Conservation (phyloP, 2,797 vertebrate species). For the Setipinna tenuifilis region DNA sequence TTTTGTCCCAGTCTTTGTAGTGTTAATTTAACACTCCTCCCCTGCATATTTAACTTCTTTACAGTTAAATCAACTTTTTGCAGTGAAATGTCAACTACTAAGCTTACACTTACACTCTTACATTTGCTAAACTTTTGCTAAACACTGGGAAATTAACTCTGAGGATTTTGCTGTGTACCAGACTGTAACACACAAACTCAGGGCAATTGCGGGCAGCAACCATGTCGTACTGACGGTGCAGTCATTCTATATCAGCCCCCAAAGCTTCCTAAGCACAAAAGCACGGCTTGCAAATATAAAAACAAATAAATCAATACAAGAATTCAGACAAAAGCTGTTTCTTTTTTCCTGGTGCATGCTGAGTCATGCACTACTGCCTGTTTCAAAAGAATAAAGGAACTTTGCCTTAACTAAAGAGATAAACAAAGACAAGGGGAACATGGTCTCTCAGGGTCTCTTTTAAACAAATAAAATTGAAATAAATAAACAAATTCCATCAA, state of each 20-base stretch:
- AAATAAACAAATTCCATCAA: not conserved
- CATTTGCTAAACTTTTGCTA: too few relatives aligned
- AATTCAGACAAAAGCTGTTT: not conserved
- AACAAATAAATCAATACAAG: constrained; percentile 16
- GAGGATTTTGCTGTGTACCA: too few relatives aligned
- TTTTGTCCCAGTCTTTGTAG: too few relatives aligned
- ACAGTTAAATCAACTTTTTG: too few relatives aligned
- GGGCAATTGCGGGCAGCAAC: not conserved
- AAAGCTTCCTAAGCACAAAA: not conserved
- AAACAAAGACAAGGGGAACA: not conserved
- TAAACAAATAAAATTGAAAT: not conserved
- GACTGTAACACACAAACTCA: too few relatives aligned
- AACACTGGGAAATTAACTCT: too few relatives aligned
- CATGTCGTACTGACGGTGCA: not conserved
- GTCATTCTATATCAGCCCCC: not conserved
- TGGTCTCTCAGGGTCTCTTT: constrained; percentile 24
- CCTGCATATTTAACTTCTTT: too few relatives aligned
- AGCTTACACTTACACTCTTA: too few relatives aligned
- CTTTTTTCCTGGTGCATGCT: not conserved
- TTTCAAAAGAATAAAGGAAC: not conserved
- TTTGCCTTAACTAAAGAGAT: not conserved
- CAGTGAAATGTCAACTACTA: too few relatives aligned
- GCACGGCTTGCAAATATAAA: not conserved
- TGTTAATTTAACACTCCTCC: too few relatives aligned
- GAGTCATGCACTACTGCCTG: not conserved